Evolutionary conservation across 2,888 invertebrate genomes (phyloP).

Genomic region (Plagodis pulveraria): DNA sequence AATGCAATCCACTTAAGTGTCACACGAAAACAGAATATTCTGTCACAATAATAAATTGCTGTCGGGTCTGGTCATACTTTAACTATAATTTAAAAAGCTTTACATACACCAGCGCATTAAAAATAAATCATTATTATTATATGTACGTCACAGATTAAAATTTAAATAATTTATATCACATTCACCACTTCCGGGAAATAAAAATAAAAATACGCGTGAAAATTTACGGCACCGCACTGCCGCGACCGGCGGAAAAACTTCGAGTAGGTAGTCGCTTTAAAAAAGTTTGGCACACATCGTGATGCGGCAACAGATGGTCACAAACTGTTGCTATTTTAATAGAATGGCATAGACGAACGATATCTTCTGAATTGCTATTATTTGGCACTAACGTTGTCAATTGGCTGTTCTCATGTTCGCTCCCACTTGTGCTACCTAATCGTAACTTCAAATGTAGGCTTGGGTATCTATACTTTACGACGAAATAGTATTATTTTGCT

Average conservation of each 20-base stretch:
- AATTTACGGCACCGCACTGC: neutral
- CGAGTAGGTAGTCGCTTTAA: neutral
- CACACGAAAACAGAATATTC: constrained; percentile 15
- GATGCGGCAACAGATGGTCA: constrained; percentile 56
- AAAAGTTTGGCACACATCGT: constrained; percentile 48
- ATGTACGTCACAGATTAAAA: neutral
- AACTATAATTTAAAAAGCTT: too few species aligned
- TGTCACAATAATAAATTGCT: constrained; percentile 11
- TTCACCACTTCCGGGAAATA: constrained; percentile 2
- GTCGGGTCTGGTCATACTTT: neutral
- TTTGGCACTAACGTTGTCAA: neutral
- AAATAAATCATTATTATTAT: constrained; percentile 1
- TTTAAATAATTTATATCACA: neutral
- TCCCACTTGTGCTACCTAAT: too few species aligned
- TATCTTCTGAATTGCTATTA: constrained; percentile 52
- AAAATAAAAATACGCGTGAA: neutral
- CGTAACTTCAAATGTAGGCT: too few species aligned
- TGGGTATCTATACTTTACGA: too few species aligned
- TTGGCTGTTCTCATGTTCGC: too few species aligned
- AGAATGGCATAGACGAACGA: constrained; percentile 58
- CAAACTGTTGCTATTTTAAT: constrained; percentile 75
- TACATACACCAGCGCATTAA: neutral
- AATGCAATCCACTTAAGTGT: constrained; percentile 40
- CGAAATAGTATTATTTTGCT: too few species aligned
- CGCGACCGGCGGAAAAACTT: too few species aligned